phyloP scores from a whole-genome alignment of 2,888 invertebrate genomes.

The Tubiluchus corallicola region DNA sequence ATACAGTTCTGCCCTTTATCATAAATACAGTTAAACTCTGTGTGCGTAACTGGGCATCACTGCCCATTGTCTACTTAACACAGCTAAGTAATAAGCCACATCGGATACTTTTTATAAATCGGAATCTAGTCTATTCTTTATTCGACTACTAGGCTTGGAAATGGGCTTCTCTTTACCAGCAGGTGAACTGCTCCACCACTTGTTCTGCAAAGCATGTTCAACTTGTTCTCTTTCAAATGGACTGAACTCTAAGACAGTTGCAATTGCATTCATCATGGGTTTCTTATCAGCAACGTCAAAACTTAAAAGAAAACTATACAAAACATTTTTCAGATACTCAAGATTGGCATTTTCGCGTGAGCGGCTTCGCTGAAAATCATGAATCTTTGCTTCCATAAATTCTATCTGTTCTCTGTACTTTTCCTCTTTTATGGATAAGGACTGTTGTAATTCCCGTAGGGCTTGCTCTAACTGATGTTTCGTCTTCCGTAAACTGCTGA shows the following conservation, averaged over 20 bases:
- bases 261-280: constrained; percentile 75
- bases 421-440: constrained; percentile 28
- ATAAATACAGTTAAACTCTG: too few relatives aligned
- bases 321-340: constrained; percentile 76
- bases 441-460: constrained; percentile 36
- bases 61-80: too few relatives aligned
- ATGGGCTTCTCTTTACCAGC: too few relatives aligned
- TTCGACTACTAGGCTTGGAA: too few relatives aligned
- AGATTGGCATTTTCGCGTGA: constrained; percentile 66
- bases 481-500: constrained; percentile 47
- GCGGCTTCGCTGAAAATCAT: constrained; percentile 28
- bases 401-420: constrained; percentile 32
- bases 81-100: too few relatives aligned
- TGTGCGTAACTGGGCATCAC: too few relatives aligned
- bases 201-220: constrained; percentile 11
- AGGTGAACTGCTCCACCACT: too few relatives aligned
- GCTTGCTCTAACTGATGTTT: constrained; percentile 40
- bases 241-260: constrained; percentile 63
- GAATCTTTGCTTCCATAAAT: constrained; percentile 36
- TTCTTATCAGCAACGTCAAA: constrained; percentile 45
- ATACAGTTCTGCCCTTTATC: too few relatives aligned
- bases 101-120: too few relatives aligned
- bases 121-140: too few relatives aligned
- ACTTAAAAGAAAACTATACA: constrained; percentile 55
- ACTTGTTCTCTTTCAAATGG: constrained; percentile 41